Conservation (phyloP, 1,140 invertebrate genomes). For the Panagrolaimus sp. region DNA sequence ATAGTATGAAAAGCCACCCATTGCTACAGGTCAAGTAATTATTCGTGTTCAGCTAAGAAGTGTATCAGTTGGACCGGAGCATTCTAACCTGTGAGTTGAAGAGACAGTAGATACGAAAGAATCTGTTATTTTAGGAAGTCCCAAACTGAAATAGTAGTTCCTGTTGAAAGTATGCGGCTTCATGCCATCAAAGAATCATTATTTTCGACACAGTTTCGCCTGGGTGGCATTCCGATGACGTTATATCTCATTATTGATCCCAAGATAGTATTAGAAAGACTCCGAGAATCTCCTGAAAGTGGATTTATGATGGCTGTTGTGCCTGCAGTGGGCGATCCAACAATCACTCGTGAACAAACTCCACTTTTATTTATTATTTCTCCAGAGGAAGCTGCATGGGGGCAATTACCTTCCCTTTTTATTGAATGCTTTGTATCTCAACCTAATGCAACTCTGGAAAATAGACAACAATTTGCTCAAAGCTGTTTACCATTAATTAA, state of each 20-base stretch:
- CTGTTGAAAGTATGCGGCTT: background rate
- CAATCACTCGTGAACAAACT: background rate
- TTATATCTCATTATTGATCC: background rate
- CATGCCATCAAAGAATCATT: background rate
- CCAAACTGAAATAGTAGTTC: background rate
- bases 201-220: background rate
- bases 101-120: no score
- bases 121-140: background rate
- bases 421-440: constrained; percentile 6
- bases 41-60: constrained; percentile 1
- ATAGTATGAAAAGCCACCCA: background rate
- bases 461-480: background rate
- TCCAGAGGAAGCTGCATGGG: constrained; percentile 5
- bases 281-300: background rate
- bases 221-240: background rate
- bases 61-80: background rate
- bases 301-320: background rate
- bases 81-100: background rate
- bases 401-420: background rate
- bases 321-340: constrained; percentile 1
- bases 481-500: background rate
- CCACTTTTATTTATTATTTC: constrained; percentile 3
- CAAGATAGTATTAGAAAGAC: background rate
- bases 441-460: background rate
- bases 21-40: background rate